Base-by-base conservation (phyloP, 1,140 invertebrate genomes). In the Eulimnadia texana region DNA sequence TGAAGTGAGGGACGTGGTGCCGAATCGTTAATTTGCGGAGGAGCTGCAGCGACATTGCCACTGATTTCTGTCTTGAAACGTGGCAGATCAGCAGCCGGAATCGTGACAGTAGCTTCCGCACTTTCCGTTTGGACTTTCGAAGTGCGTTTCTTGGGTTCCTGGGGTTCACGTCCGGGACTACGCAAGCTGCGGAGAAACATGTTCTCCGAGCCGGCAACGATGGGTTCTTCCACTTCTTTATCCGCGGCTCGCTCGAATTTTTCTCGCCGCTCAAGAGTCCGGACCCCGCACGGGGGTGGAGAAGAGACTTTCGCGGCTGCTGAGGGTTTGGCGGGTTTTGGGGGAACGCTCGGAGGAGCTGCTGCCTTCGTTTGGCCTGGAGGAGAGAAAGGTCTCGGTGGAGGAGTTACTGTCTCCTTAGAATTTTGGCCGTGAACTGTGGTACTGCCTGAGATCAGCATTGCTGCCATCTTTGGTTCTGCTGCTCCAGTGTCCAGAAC, bases 31-130 rank as follows among this genome's bases (percentile, higher is more conserved):
- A 62, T 22, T 3, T 47, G 50, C 24, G 61, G 58, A 33, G 67
- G 65, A 28, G 70, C 65, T 52, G 75, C 74, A 2, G 73, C 71
- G 1, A 82, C 77, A 0, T 80, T 78, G 55, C 82, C 78, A 0
- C 77, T 74, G 16, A 82, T 75, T 63, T 82, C 80, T n/a, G 79
- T 78, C 56, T 77, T 71, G 57, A 79, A 78, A 1, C 74, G 78
- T 52, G 52, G 52, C 22, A 25, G 24, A 13, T 23, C 20, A 13
- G 24, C 52, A 2, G 25, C 51, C 51, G 25, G 22, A 20, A 52
- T 24, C 51, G 16, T 52, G 2, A 13, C 52, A 0, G n/a, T 6
- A 6, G 24, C 52, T 20, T 1, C 3, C 20, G 52, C 23, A 23
- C 24, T 23, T 1, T 54, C 52, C 2, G 23, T 27, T 25, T 23